phyloP scores from a whole-genome alignment of 2,797 vertebrate species.

The Hafferia zeledoni region DNA sequence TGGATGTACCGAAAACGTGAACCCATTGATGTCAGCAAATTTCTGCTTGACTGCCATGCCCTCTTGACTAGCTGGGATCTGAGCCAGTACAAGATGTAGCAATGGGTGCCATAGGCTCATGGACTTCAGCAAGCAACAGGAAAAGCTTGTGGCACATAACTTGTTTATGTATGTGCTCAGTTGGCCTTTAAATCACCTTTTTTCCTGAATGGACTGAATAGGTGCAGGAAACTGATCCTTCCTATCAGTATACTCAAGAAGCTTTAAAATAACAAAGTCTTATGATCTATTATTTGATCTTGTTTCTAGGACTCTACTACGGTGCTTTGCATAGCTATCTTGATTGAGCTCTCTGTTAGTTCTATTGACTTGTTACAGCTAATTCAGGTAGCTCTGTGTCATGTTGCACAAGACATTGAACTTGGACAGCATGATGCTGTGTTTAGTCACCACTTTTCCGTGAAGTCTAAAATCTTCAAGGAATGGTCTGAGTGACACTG shows the following conservation, averaged over 20 bases:
- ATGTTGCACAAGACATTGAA: neutral
- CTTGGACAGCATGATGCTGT: neutral
- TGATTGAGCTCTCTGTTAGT: neutral
- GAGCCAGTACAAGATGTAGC: neutral
- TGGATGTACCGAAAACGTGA: neutral
- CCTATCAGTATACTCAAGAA: neutral
- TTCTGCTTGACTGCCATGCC: neutral
- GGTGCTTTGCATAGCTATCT: neutral
- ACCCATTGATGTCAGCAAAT: neutral
- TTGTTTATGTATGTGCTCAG: neutral
- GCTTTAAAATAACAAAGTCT: neutral
- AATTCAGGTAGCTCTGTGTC: neutral
- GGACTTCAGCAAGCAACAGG: neutral
- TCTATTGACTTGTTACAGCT: neutral
- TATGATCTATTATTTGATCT: neutral
- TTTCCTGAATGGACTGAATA: neutral
- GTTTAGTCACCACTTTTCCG: neutral
- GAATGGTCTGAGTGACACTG: neutral
- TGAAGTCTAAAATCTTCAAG: neutral
- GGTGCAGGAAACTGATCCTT: neutral
- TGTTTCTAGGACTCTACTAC: neutral
- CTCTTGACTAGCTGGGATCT: neutral
- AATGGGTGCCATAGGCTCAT: neutral
- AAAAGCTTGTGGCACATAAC: neutral
- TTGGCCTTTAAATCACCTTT: neutral